Percentiles rank a stretch among this genome's conserved stretches.
Evolutionary conservation across 2,113 vertebrate species (phyloP).

Genomic region (Athene cunicularia): DNA sequence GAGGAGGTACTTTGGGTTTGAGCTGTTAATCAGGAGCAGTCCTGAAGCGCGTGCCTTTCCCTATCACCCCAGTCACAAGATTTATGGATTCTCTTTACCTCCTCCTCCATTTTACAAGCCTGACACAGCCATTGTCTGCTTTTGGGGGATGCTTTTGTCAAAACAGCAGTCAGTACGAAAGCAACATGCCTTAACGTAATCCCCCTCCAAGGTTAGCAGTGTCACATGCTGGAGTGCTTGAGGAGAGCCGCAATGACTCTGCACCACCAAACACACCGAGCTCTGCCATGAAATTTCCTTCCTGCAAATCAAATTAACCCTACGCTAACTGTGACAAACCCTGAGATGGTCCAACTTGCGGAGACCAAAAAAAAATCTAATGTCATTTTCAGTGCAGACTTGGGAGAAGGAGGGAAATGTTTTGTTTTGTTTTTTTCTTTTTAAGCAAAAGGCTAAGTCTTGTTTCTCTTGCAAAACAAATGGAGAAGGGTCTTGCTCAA

Average conservation of each 20-base stretch:
- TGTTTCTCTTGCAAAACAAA: background rate
- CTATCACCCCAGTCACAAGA: background rate
- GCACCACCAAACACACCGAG: no score
- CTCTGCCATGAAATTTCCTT: background rate
- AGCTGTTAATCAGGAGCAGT: background rate
- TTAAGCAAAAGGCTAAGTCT: background rate
- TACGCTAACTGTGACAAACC: background rate
- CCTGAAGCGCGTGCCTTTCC: background rate
- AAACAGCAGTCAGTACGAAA: accelerated
- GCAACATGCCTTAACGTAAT: background rate
- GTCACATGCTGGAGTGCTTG: accelerated
- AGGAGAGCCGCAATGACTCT: background rate
- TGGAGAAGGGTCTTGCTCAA: background rate
- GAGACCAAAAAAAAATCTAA: background rate
- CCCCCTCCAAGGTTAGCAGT: background rate
- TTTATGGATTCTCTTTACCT: background rate
- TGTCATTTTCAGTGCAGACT: background rate
- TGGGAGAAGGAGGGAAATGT: background rate
- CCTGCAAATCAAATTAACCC: background rate
- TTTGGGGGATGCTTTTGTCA: background rate
- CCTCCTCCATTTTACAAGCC: background rate
- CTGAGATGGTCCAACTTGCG: background rate
- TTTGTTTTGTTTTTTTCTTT: background rate
- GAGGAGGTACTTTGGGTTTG: accelerated
- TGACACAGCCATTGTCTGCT: background rate